These are phyloP conservation scores for Dinocampus coccinellae DNA, from an alignment of 2,888 invertebrate species.

Conservation along the genomic window DNA sequence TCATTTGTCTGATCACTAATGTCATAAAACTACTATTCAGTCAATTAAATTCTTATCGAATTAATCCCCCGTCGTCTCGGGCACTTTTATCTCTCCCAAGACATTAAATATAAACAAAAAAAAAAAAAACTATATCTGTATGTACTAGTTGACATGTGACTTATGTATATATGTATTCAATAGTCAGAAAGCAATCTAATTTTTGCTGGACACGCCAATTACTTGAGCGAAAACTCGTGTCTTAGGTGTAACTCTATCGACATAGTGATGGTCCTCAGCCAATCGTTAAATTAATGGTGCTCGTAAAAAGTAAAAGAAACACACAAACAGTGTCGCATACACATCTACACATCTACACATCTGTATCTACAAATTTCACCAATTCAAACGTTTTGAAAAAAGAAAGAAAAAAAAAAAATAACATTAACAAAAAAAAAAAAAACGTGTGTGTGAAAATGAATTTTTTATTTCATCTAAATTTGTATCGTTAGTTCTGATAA, in stretches of 20 bases:
- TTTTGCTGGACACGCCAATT: constrained; percentile 24
- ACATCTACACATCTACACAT: neutral
- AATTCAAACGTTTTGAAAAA: constrained; percentile 17
- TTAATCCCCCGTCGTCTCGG: neutral
- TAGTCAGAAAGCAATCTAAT: constrained; percentile 27
- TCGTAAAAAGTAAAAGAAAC: constrained; percentile 32
- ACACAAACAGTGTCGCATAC: neutral
- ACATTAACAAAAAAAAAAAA: neutral
- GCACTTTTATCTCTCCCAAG: constrained; percentile 3
- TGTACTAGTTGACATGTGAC: neutral
- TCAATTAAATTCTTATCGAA: neutral
- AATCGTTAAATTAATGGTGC: constrained; percentile 32
- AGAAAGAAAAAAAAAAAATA: neutral
- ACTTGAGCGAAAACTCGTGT: constrained; percentile 29
- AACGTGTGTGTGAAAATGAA: too few relatives aligned
- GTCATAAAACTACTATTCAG: constrained; percentile 5
- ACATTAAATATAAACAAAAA: neutral
- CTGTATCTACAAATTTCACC: neutral
- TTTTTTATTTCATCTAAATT: too few relatives aligned
- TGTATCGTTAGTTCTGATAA: neutral
- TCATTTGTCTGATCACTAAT: constrained; percentile 4
- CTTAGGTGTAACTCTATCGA: constrained; percentile 5
- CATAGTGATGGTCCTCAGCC: constrained; percentile 1
- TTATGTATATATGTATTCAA: neutral
- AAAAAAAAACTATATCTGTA: neutral